Percentiles rank a stretch among this genome's conserved stretches.
Conservation (phyloP, 2,113 vertebrate species). For the Myotis lucifugus region DNA sequence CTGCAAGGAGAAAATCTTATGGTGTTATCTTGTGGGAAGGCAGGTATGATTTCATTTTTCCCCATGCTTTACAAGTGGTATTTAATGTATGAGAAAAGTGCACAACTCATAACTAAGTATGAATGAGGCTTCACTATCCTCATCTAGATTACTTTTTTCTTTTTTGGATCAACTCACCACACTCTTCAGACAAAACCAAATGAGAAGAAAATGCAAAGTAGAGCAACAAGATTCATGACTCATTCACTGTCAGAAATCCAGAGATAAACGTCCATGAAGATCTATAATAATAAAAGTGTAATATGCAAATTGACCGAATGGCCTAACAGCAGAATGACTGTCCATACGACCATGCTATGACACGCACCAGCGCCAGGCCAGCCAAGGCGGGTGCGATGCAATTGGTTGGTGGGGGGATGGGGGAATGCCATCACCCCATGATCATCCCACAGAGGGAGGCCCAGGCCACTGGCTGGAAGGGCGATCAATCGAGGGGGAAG, state of each 20-base stretch:
- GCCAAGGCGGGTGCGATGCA: too few relatives aligned
- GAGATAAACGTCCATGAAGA: neutral
- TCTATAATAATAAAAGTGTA: too few relatives aligned
- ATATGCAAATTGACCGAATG: too few relatives aligned
- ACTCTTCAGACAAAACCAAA: neutral
- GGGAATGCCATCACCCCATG: too few relatives aligned
- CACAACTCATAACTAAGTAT: neutral
- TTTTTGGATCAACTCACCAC: neutral
- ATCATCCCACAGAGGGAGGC: too few relatives aligned
- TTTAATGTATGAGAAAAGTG: neutral
- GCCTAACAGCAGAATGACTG: too few relatives aligned
- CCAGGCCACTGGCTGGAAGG: too few relatives aligned
- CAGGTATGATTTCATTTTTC: neutral
- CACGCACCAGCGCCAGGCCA: too few relatives aligned
- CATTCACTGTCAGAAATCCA: neutral
- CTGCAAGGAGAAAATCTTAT: neutral
- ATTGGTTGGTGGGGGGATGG: too few relatives aligned
- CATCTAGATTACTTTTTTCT: neutral
- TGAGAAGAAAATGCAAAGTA: neutral
- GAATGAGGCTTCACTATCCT: neutral
- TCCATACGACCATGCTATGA: too few relatives aligned
- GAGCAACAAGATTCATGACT: neutral
- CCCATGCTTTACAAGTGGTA: neutral
- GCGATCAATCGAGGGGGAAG: too few relatives aligned
- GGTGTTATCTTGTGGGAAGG: neutral